phyloP scores from a whole-genome alignment of 2,888 invertebrate species.

The Hetaerina titia region DNA sequence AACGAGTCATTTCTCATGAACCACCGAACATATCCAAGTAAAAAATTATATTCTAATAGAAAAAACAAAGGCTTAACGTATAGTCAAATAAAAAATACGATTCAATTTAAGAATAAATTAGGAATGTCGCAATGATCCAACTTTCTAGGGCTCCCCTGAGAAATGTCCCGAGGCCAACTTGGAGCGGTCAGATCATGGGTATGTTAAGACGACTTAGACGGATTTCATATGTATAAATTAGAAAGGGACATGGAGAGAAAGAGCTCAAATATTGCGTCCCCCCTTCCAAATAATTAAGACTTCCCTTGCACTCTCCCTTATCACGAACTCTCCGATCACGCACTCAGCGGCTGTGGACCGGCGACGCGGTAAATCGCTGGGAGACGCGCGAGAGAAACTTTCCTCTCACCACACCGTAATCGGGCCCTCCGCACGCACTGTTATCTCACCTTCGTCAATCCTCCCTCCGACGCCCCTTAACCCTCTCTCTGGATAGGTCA shows the following conservation, averaged over 20 bases:
- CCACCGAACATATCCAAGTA: too few species aligned
- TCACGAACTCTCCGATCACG: neutral
- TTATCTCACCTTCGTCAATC: neutral
- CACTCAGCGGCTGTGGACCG: neutral
- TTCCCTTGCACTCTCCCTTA: neutral
- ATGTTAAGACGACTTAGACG: neutral
- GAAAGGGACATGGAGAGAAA: too few species aligned
- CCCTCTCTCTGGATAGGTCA: neutral
- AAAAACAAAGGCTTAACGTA: too few species aligned
- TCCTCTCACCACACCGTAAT: neutral
- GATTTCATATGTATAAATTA: neutral
- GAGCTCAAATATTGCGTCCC: neutral
- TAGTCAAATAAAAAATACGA: too few species aligned
- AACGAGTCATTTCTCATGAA: too few species aligned
- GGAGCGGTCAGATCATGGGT: too few species aligned
- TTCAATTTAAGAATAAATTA: too few species aligned
- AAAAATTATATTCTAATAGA: too few species aligned
- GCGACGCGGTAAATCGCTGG: neutral
- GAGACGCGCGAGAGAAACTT: neutral
- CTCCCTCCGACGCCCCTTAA: neutral
- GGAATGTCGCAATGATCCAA: too few species aligned
- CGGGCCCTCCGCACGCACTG: neutral
- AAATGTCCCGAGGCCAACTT: too few species aligned
- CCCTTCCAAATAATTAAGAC: neutral
- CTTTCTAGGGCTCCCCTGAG: too few species aligned